Evolutionary conservation across 2,113 vertebrate genomes (phyloP), one percentile per base, ranked within the genome.

Genomic region (Arenaria interpres): DNA sequence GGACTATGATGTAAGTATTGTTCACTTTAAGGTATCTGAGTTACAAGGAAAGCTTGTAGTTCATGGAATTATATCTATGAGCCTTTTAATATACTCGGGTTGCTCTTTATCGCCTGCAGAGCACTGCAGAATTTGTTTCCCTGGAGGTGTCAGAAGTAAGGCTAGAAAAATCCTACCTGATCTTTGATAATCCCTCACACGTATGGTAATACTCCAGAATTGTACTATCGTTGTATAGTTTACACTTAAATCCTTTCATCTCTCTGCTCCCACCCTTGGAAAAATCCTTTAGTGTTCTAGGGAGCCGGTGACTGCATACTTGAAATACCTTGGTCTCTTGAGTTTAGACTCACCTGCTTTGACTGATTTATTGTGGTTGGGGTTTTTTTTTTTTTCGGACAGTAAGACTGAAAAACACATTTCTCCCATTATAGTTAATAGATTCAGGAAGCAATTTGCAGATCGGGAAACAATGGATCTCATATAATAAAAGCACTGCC

Each of bases 121-220:
- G 86, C 12, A 1, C 4, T 89, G 80, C 22, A 69, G 93, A 84
- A 83, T 92, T 69, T 48, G 64, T 87, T 93, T 97, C 94, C 89
- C 90, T 95, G 64, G 91, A 94, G 90, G 86, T 73, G 51, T 92
- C 79, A 97, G 87, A 97, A 97, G 93, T 94, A 93, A 97, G 83
- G 62, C 75, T 94, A 63, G 85, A 95, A 96, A 97, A 96, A 97
- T 95, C 93, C 89, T 86, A 72, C 95, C 95, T 85, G 92, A 96
- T 97, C 88, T 98, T 92, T 97, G 96, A 93, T 97, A 98, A 97
- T 97, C 93, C 88, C 71, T 97, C 95, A 96, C 88, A 84, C 3
- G 2, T 89, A 92, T 96, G 88, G 60, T 94, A 78, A 95, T 97
- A 82, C 41, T 97, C 74, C 46, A 85, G 94, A 97, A 95, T 75